Conservation (phyloP, 2,888 invertebrate species). For the Ecliptopera silaceata region DNA sequence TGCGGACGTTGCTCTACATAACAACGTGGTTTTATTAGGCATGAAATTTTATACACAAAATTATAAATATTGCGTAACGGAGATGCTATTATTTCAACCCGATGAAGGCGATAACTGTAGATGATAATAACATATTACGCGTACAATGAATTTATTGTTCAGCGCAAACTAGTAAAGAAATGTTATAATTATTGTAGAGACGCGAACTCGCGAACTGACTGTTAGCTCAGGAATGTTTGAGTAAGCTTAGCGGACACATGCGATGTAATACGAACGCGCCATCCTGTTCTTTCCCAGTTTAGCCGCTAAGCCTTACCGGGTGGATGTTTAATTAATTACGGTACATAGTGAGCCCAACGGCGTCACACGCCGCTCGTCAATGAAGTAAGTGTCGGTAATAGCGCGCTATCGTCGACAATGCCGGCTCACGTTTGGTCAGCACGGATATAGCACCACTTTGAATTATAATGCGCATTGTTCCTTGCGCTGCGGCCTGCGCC, state of each 20-base stretch:
- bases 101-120: slow-evolving; percentile 4
- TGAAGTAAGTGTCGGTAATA: slow-evolving; percentile 47
- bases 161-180: background rate
- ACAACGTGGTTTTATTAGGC: slow-evolving; percentile 21
- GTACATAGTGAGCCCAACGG: slow-evolving; percentile 16
- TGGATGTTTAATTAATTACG: slow-evolving; percentile 21
- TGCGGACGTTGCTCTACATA: slow-evolving; percentile 13
- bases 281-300: slow-evolving; percentile 18
- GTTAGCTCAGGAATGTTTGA: slow-evolving; percentile 9
- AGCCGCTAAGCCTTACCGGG: slow-evolving; percentile 16
- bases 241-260: slow-evolving; percentile 9
- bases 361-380: slow-evolving; percentile 46
- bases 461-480: slow-evolving; percentile 82
- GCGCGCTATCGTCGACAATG: slow-evolving; percentile 55
- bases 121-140: too few species aligned
- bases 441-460: slow-evolving; percentile 78
- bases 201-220: background rate
- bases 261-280: slow-evolving; percentile 8
- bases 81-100: background rate
- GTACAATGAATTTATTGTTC: background rate
- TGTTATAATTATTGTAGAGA: background rate
- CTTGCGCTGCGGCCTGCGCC: slow-evolving; percentile 59
- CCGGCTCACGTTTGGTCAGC: slow-evolving; percentile 70
- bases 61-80: slow-evolving; percentile 5
- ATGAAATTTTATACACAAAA: slow-evolving; percentile 17